Conservation (phyloP, 2,888 invertebrate genomes). For the Lagria hirta region DNA sequence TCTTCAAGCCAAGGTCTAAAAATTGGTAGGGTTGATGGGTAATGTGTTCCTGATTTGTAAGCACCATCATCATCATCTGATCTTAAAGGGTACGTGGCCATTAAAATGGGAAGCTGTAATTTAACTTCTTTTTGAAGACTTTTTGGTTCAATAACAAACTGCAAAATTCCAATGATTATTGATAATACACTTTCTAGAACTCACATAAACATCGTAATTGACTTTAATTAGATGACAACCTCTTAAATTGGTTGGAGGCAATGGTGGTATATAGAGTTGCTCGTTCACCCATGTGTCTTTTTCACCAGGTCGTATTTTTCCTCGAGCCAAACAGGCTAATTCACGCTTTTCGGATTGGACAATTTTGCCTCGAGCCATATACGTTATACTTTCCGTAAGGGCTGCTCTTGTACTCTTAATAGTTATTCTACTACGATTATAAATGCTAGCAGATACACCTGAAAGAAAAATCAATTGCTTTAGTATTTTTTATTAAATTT, state of each 20-base stretch:
- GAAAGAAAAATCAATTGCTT: slow-evolving; percentile 9
- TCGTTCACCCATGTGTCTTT: slow-evolving; percentile 86
- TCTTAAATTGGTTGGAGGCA: slow-evolving; percentile 91
- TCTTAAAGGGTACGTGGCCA: slow-evolving; percentile 88
- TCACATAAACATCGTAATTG: slow-evolving; percentile 89
- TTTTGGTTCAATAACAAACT: slow-evolving; percentile 91
- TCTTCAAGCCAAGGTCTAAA: slow-evolving; percentile 89
- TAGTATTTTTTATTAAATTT: too few species aligned
- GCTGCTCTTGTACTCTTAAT: slow-evolving; percentile 85
- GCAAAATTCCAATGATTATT: too few species aligned
- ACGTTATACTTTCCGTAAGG: slow-evolving; percentile 86
- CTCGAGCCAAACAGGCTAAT: slow-evolving; percentile 74
- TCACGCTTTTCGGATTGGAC: slow-evolving; percentile 85
- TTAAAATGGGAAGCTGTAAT: slow-evolving; percentile 85
- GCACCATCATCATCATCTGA: slow-evolving; percentile 65
- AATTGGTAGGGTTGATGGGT: slow-evolving; percentile 87
- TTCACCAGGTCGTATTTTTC: slow-evolving; percentile 79
- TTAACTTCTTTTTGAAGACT: slow-evolving; percentile 90
- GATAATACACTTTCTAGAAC: slow-evolving; percentile 51
- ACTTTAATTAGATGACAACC: slow-evolving; percentile 93
- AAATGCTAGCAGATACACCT: slow-evolving; percentile 75
- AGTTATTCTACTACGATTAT: slow-evolving; percentile 82
- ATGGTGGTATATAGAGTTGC: slow-evolving; percentile 87
- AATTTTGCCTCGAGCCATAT: slow-evolving; percentile 81
- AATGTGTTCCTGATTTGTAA: slow-evolving; percentile 83